Base-by-base conservation (phyloP, 2,888 invertebrate genomes). In the Chymomyza procnemis region DNA sequence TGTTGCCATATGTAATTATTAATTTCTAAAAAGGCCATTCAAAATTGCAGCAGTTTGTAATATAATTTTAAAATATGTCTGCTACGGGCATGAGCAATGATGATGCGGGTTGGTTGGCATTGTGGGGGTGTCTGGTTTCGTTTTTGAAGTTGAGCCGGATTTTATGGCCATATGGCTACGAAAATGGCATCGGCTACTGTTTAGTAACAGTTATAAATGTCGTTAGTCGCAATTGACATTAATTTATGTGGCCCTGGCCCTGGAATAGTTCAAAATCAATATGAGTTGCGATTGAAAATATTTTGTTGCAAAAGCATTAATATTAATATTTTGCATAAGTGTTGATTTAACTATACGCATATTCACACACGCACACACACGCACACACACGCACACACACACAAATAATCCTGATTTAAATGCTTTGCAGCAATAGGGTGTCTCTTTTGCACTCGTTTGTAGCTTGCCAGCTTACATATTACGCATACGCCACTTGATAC, bases 1-100 rank as follows among this genome's bases (percentile, higher is more conserved):
- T 57, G 66, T 69, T 71, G 87, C 79, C 87, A 81, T 72, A 73
- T 82, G 87, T 85, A 85, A 87, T 82, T 82, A 82, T 85, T 85
- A 85, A 85, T 82, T 82, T 82, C 87, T 85, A 87, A 87, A 81
- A 82, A 87, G 85, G 12, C 85, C 85, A 82, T 87, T 87, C 87
- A 87, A 79, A 87, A 82, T 41, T 41, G 9, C 12, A 41, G 34
- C 3, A 41, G 34, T 41, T 12, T 41, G 34, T 87, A 85, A 84
- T 86, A 86, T 86, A 84, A 82, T 82, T 87, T 85, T 72, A 87
- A 85, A 82, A 82, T 77, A 67, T 60, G 48, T 46, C 18, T 62
- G 59, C 65, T 61, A 54, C 2, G 18, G 16, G 48, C 48, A 26
- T 26, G 26, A 26, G 48, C 48, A 18, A 47, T 12, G 47, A 26